phyloP scores from a whole-genome alignment of 1,140 invertebrate species.

The Zophobas atratus region DNA sequence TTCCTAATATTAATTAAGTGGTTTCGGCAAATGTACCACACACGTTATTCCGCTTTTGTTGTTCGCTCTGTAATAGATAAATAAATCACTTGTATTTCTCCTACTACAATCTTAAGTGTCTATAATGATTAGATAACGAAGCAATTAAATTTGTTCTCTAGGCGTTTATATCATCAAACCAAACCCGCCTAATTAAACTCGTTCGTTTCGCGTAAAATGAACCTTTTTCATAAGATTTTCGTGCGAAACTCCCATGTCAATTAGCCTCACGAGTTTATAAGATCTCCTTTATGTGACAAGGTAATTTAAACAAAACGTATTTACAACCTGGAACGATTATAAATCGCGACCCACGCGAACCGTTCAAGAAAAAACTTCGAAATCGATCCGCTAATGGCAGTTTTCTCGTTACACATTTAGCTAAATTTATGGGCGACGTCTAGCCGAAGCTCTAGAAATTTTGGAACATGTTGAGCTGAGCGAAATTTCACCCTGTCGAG shows the following conservation, averaged over 20 bases:
- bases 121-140: slow-evolving; percentile 4
- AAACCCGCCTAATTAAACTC: background rate
- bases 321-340: slow-evolving; percentile 18
- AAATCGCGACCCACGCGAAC: slow-evolving; percentile 15
- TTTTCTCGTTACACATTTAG: background rate
- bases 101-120: background rate
- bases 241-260: slow-evolving; percentile 22
- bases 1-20: no score
- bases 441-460: no score
- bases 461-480: background rate
- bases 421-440: background rate
- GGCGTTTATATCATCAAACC: background rate
- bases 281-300: slow-evolving; percentile 28
- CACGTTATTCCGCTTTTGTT: no score
- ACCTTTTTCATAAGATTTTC: background rate
- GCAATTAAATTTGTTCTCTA: slow-evolving; percentile 4
- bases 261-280: slow-evolving; percentile 9
- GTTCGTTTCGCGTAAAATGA: background rate
- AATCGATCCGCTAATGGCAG: background rate
- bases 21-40: no score
- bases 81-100: background rate
- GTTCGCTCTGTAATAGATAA: background rate
- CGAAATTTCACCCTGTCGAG: slow-evolving; percentile 3
- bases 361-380: background rate
- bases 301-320: slow-evolving; percentile 30